phyloP scores from a whole-genome alignment of 2,888 invertebrate genomes.

The Agapostemon virescens region DNA sequence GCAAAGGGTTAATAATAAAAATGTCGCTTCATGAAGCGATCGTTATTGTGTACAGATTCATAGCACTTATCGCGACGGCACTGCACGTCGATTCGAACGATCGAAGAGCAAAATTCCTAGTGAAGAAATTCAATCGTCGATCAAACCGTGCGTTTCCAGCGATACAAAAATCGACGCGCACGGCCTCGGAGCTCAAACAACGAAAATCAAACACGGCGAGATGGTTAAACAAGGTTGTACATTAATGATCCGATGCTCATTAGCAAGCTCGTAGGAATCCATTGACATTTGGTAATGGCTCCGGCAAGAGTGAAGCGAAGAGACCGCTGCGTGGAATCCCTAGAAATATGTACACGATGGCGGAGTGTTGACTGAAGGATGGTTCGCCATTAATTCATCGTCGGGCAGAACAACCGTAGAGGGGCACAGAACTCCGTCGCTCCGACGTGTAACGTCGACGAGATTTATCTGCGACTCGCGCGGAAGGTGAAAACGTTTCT shows the following conservation, averaged over 20 bases:
- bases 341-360: slow-evolving; percentile 5
- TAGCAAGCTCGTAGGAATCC: not conserved
- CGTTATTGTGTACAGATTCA: no score
- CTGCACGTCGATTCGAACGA: no score
- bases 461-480: slow-evolving; percentile 20
- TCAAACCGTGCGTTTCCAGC: not conserved
- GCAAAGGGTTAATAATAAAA: no score
- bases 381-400: slow-evolving; percentile 3
- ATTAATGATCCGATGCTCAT: not conserved
- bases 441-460: not conserved
- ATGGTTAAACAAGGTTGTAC: not conserved
- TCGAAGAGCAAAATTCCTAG: not conserved
- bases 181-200: not conserved
- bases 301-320: not conserved
- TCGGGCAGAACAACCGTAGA: not conserved
- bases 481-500: slow-evolving; percentile 32
- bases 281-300: not conserved
- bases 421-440: not conserved
- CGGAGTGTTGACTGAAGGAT: slow-evolving; percentile 10
- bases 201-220: not conserved
- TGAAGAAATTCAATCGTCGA: no score
- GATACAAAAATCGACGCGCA: not conserved
- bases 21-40: no score
- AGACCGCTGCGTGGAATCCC: not conserved
- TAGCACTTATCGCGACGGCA: no score